Conservation (phyloP, 2,797 vertebrate species). For the Naso thynnoides region DNA sequence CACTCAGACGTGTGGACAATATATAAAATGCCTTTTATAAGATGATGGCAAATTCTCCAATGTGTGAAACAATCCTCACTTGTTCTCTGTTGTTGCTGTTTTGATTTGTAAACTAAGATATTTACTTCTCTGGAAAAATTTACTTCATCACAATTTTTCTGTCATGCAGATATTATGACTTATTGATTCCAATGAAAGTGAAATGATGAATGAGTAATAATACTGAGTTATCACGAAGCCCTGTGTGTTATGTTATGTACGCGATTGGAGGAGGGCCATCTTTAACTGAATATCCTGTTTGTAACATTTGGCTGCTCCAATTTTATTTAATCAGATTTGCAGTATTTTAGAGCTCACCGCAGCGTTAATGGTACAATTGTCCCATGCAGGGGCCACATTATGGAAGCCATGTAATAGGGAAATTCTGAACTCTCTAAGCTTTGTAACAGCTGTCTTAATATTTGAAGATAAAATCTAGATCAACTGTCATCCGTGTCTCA, state of each 20-base stretch:
- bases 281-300: background rate
- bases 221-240: background rate
- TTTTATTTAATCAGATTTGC: background rate
- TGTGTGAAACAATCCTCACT: background rate
- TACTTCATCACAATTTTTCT: background rate
- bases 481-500: background rate
- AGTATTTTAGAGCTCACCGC: background rate
- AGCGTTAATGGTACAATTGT: background rate
- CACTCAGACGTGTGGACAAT: too few species aligned
- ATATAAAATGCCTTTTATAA: background rate
- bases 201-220: background rate
- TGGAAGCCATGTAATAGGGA: background rate
- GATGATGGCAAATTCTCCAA: background rate
- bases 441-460: background rate
- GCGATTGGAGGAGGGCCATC: background rate
- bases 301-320: background rate
- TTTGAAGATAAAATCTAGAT: conserved; percentile 4
- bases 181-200: background rate
- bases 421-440: conserved; percentile 7
- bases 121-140: background rate
- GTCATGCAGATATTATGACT: background rate
- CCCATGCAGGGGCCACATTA: background rate
- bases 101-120: background rate
- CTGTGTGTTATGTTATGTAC: too few species aligned
- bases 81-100: too few species aligned